A percentile compares a stretch with the other conserved stretches of the same genome.
phyloP scores from a whole-genome alignment of 2,797 vertebrate species.

The Rhinophrynus dorsalis region DNA sequence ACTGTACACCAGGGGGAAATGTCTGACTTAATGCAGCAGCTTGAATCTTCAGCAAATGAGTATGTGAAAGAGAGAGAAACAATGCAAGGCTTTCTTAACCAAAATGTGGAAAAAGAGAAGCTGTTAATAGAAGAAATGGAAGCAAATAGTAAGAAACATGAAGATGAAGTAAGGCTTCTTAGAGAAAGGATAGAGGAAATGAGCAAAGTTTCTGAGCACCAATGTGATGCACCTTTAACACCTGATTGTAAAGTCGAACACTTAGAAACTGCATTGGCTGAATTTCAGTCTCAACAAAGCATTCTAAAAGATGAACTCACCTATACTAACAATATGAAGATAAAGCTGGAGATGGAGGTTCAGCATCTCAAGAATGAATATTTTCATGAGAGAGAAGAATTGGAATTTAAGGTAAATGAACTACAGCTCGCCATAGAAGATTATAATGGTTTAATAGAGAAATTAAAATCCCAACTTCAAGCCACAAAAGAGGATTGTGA shows the following conservation, averaged over 20 bases:
- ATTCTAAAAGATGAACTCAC: conserved; percentile 91
- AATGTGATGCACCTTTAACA: not conserved
- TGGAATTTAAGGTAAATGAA: conserved; percentile 96
- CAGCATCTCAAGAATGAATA: conserved; percentile 82
- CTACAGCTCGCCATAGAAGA: conserved; percentile 85
- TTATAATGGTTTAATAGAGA: conserved; percentile 64
- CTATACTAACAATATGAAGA: conserved; percentile 86
- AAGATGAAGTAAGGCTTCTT: conserved; percentile 60
- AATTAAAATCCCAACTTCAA: conserved; percentile 69
- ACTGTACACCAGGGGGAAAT: conserved; percentile 78
- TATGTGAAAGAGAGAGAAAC: conserved; percentile 76
- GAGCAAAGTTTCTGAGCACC: conserved; percentile 35
- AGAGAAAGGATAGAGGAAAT: conserved; percentile 55
- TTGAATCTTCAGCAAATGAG: conserved; percentile 67
- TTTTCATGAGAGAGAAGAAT: conserved; percentile 86
- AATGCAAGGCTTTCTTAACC: conserved; percentile 73
- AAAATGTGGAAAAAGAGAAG: conserved; percentile 74
- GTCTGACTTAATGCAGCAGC: conserved; percentile 70
- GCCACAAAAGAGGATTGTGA: conserved; percentile 54
- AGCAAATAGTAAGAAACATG: conserved; percentile 64
- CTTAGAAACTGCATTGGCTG: conserved; percentile 74
- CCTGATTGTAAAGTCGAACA: conserved; percentile 63
- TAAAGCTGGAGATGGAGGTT: conserved; percentile 85
- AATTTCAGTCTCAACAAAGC: conserved; percentile 83
- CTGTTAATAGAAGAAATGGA: conserved; percentile 70